These are phyloP conservation scores for Erebia ligea DNA, from an alignment of 2,888 invertebrate species.

Conservation along the genomic window DNA sequence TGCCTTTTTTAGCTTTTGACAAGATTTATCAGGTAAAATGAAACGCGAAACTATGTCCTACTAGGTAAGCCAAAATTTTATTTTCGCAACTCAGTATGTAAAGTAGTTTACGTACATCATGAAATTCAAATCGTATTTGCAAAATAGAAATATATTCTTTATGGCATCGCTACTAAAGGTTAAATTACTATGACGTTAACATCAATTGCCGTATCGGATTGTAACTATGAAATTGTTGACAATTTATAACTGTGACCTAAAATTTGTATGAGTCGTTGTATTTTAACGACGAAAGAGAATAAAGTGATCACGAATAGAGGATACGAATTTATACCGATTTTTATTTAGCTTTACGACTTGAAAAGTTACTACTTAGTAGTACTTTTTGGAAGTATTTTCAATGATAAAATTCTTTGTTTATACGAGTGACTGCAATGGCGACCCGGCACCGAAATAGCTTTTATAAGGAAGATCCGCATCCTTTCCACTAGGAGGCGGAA, in stretches of 20 bases:
- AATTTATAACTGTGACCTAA: conserved; percentile 29
- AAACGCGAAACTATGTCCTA: neutral
- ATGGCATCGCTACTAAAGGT: neutral
- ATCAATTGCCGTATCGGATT: neutral
- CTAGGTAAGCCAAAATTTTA: neutral
- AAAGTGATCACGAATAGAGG: neutral
- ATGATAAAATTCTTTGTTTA: neutral
- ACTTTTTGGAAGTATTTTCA: neutral
- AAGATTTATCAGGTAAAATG: too few relatives aligned
- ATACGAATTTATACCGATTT: neutral
- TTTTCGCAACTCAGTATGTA: neutral
- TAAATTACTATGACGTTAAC: neutral
- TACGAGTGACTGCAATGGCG: too few relatives aligned
- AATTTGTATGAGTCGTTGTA: conserved; percentile 27
- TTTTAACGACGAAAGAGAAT: conserved; percentile 32
- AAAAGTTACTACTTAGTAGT: too few relatives aligned
- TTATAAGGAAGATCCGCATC: too few relatives aligned
- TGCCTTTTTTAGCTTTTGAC: too few relatives aligned
- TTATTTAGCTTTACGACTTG: neutral
- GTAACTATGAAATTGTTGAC: neutral
- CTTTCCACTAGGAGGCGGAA: too few relatives aligned
- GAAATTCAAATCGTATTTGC: neutral
- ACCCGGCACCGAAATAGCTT: too few relatives aligned
- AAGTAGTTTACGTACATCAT: neutral
- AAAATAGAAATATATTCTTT: conserved; percentile 1